Base-by-base conservation (phyloP, 92 coral and sea anemone species). In the Epizoanthus rinbou region DNA sequence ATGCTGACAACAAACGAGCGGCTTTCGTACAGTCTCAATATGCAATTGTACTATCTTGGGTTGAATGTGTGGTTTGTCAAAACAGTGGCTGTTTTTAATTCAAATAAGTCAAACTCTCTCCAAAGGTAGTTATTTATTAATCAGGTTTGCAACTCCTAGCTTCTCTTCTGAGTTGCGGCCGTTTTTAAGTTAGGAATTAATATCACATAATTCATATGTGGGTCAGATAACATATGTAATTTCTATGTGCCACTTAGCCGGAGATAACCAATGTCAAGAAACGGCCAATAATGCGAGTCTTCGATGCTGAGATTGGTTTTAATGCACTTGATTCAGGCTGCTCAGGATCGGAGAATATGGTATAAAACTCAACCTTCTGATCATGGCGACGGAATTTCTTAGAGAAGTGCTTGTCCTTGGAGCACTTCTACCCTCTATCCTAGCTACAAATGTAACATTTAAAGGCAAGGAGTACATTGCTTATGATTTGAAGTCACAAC, bases 381-480 rank as follows among this genome's bases (percentile, higher is more conserved):
- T 50, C 39, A 73, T 73, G 79, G 43, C 31, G 3, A 41, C 39
- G 5, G 25, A 17, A 22, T 47, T 47, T 52, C 79, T 73, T 35
- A 73, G 8, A 14, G 17, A 52, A 47, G 47, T 73, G 56, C 19
- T 73, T 23, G 0, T 47, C 52, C 37, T 73, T 2, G 62, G 52
- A 73, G 47, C 62, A 22, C 3, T 73, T 9, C 25, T 52, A 22
- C 63, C 7, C 37, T 2, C 22, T 0, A 66, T 62, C 7, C 33
- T 79, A 14, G 76, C 73, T 15, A 57, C 79, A 57, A 86, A 88
- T 39, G 84, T 88, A 10, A 88, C 88, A 10, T 84, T 92, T 16
- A 69, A 68, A 11, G 97, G 97, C 39, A 57, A 24, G 45, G 80
- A 88, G 47, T 92, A 66, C 60, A 76, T 91, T 24, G 73, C 85